A percentile compares a stretch with the other conserved stretches of the same genome.
These are phyloP conservation scores for Drosophila picticornis DNA, from an alignment of 2,888 invertebrate species.

Conservation along the genomic window DNA sequence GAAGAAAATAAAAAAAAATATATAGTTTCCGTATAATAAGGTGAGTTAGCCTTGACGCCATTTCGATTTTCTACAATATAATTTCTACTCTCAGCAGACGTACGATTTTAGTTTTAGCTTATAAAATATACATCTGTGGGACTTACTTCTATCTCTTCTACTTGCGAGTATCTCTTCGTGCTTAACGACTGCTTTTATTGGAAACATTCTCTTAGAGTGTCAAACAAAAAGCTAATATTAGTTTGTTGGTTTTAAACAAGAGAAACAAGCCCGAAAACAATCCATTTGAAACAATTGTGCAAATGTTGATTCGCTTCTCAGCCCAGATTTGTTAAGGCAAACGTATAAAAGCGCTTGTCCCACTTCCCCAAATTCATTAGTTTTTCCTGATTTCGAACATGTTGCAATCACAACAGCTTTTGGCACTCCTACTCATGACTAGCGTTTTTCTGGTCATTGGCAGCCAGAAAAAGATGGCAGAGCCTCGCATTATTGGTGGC, in stretches of 20 bases:
- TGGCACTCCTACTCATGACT: slow-evolving; percentile 18
- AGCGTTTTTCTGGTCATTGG: slow-evolving; percentile 2
- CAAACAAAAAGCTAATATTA: slow-evolving; percentile 1
- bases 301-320: slow-evolving; percentile 47
- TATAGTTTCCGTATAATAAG: too few species aligned
- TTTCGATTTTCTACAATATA: background rate
- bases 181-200: background rate
- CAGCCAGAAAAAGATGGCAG: slow-evolving; percentile 2
- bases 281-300: slow-evolving; percentile 59
- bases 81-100: background rate
- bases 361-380: slow-evolving; percentile 8
- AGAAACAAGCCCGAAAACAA: slow-evolving; percentile 1
- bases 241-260: slow-evolving; percentile 11
- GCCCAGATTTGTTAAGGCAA: slow-evolving; percentile 50
- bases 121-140: background rate
- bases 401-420: slow-evolving; percentile 18
- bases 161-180: background rate
- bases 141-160: background rate
- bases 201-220: slow-evolving; percentile 9
- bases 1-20: too few species aligned
- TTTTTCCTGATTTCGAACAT: slow-evolving; percentile 33
- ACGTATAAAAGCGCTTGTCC: slow-evolving; percentile 53
- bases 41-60: too few species aligned
- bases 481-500: slow-evolving; percentile 69
- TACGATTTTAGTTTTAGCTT: background rate